A percentile compares a stretch with the other conserved stretches of the same genome.
Conservation (phyloP, 2,113 vertebrate genomes). For the Phalacrocorax aristotelis region DNA sequence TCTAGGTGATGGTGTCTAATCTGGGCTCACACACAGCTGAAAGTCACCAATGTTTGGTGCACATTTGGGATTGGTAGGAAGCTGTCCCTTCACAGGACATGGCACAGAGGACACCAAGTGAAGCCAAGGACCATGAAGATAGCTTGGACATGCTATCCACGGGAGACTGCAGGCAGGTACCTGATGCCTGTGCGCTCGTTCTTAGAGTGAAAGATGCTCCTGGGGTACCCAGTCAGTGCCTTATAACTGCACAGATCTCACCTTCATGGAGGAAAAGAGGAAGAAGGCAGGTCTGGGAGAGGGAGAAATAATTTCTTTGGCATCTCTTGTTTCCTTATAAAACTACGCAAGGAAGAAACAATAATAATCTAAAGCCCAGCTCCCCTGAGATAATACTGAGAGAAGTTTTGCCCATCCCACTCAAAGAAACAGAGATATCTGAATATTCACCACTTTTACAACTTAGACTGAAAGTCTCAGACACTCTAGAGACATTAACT, state of each 20-base stretch:
- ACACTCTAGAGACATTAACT: neutral
- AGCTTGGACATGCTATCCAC: neutral
- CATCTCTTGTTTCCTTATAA: neutral
- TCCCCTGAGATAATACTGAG: neutral
- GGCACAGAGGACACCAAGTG: neutral
- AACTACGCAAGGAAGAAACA: neutral
- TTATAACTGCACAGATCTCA: neutral
- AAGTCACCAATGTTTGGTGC: neutral
- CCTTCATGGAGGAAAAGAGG: neutral
- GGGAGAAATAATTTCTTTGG: neutral
- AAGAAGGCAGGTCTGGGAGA: neutral
- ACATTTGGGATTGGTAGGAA: neutral
- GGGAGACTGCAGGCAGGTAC: neutral
- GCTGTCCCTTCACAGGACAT: neutral
- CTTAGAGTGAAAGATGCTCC: accelerated
- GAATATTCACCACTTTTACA: neutral
- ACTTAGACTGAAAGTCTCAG: neutral
- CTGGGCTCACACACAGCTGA: neutral
- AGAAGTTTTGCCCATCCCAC: neutral
- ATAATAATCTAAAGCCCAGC: neutral
- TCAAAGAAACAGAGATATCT: neutral
- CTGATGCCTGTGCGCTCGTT: accelerated
- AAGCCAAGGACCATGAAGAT: neutral
- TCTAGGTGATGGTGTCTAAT: neutral
- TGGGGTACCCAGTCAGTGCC: neutral